Base-by-base conservation (phyloP, 2,888 invertebrate species). In the Ormyrus rosae region DNA sequence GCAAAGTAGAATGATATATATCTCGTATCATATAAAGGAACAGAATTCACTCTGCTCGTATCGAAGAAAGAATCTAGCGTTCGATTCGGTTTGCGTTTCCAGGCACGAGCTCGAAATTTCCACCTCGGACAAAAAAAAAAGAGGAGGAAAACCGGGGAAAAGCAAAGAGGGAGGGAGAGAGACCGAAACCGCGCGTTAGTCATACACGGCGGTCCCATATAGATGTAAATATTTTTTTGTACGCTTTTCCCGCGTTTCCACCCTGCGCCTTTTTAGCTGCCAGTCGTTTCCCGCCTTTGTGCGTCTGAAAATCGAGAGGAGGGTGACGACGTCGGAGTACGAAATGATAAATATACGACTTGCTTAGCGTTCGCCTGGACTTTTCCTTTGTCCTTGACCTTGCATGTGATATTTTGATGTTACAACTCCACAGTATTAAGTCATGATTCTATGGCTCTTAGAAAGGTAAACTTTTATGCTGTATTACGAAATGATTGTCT, bases 161-260 rank as follows among this genome's bases (percentile, higher is more conserved):
- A 10, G 46, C 11, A 48, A 34, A 34, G 34, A 56, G 53, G 9
- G 46, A 58, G 58, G n/a, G 51, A 19, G 51, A 19, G 51, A 19
- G 19, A 51, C 9, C 9, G 51, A 10, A 51, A 50, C 11, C 50
- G 19, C 13, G 65, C 13, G 50, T 2, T 34, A 7, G n/a, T 67
- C 51, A 45, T 53, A 55, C 68, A 45, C 45, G 68, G n/a, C 64
- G 48, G 5, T 48, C 34, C 34, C 34, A 34, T 50, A 64, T 45
- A 45, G 45, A 55, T 55, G 55, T 68, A 68, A 68, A 68, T 68
- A 68, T 68, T 55, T 10, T 10, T 67, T 67, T n/a, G 34, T 34
- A 34, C 34, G 34, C 34, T 65, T 48, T 51, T 50, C 34, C 13
- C 45, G 55, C 68, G 7, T 6, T 7, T 51, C 19, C 19, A 45